Base-by-base conservation (phyloP, 2,797 vertebrate genomes). In the Periophthalmus magnuspinnatus region DNA sequence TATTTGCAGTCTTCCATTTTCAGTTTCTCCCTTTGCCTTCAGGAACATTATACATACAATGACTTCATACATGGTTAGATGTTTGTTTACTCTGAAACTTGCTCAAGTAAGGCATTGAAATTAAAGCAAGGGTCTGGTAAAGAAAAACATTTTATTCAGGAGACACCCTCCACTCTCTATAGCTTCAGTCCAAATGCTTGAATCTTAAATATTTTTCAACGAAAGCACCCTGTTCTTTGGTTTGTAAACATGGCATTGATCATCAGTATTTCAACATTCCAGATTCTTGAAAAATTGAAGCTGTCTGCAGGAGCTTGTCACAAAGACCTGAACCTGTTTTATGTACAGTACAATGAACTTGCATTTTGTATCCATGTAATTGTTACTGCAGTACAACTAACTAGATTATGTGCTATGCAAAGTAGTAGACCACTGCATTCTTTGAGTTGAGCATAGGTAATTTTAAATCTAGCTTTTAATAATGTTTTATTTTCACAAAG, bases 1-100 rank as follows among this genome's bases (percentile, higher is more conserved):
- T 65, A 68, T 65, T 57, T 81, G 36, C 65, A 33, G 48, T 47
- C 41, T 33, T 34, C 2, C 60, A 57, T 81, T 32, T 67, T 69
- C 11, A 57, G 33, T 60, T 52, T 69, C 48, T 64, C 77, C 45
- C 64, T 6, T 24, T 4, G 47, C 13, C 54, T 14, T 68, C 45
- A 24, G 14, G 55, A 24, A 54, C 41, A 11, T 47, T 63, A 34
- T 67, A 67, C 2, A 56, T 67, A 67, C 2, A 56, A 5, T 56
- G 54, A 56, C 32, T 32, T 54, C 24, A 55, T 52, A 52, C 50
- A 52, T 21, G 19, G 19, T 52, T n/a, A 3, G 50, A 9, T 52
- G 19, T 50, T 64, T 34, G n/a, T 60, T n/a, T 5, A 57, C 5
- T 57, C 22, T 60, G 32, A 33, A 19, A 60, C 32, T 22, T 60